phyloP scores from a whole-genome alignment of 2,888 invertebrate genomes.

The Hydraecia micacea region DNA sequence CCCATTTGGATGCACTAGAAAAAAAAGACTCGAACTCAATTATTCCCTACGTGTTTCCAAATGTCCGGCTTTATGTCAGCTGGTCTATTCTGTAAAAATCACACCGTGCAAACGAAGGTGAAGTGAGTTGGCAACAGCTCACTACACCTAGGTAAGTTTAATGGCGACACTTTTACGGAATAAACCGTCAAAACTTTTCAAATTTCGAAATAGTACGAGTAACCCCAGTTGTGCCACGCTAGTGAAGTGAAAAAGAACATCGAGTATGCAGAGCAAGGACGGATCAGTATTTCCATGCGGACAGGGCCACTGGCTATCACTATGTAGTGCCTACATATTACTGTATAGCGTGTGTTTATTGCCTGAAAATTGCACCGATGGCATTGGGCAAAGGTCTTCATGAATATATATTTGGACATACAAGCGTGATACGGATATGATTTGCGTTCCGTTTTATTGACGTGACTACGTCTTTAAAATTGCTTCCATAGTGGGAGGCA shows the following conservation, averaged over 20 bases:
- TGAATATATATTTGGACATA: slow-evolving; percentile 36
- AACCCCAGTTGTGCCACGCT: background rate
- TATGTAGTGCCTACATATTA: background rate
- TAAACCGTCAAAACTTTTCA: background rate
- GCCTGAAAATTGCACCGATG: slow-evolving; percentile 20
- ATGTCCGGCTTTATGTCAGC: too few species aligned
- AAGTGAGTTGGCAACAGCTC: too few species aligned
- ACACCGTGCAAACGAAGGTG: too few species aligned
- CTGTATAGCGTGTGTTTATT: slow-evolving; percentile 12
- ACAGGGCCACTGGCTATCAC: slow-evolving; percentile 2
- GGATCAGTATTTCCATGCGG: slow-evolving; percentile 25
- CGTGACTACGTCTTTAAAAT: too few species aligned
- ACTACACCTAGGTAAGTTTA: too few species aligned
- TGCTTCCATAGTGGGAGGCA: too few species aligned
- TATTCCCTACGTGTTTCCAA: background rate
- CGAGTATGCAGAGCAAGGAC: slow-evolving; percentile 22
- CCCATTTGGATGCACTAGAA: background rate
- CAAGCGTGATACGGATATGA: background rate
- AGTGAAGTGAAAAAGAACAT: slow-evolving; percentile 15
- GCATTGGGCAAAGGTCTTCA: slow-evolving; percentile 4
- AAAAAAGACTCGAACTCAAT: background rate
- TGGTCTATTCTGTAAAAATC: too few species aligned
- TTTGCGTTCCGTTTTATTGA: background rate
- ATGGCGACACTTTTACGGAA: too few species aligned
- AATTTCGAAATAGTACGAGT: background rate